phyloP scores from a whole-genome alignment of 2,113 vertebrate genomes.

The Pedionomus torquatus region DNA sequence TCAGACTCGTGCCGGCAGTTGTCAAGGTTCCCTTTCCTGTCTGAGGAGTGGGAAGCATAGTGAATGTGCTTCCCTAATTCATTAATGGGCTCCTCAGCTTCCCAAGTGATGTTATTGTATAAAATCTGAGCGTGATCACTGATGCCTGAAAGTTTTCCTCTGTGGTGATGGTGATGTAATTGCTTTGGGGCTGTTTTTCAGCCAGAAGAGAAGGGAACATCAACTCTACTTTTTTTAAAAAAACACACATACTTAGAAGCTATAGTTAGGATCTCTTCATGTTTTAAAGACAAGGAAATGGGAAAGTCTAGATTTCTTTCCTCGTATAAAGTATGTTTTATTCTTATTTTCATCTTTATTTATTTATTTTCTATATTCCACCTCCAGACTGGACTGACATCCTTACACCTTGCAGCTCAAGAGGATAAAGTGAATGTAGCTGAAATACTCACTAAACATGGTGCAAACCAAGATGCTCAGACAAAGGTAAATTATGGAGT shows the following conservation, averaged over 20 bases:
- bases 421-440: slow-evolving; percentile 92
- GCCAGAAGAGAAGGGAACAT: background rate
- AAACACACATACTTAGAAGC: background rate
- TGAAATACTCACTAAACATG: slow-evolving; percentile 84
- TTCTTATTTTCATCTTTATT: background rate
- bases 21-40: background rate
- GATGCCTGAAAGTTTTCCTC: background rate
- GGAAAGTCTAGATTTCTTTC: background rate
- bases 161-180: background rate
- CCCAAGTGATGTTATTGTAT: background rate
- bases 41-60: background rate
- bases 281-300: background rate
- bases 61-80: background rate
- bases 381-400: slow-evolving; percentile 90
- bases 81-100: background rate
- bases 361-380: background rate
- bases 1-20: background rate
- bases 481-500: slow-evolving; percentile 84
- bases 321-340: background rate
- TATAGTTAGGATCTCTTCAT: background rate
- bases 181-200: background rate
- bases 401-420: slow-evolving; percentile 95
- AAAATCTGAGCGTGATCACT: background rate
- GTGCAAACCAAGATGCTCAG: slow-evolving; percentile 89
- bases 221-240: background rate